phyloP scores from a whole-genome alignment of 2,797 vertebrate species.

The Allobates femoralis region DNA sequence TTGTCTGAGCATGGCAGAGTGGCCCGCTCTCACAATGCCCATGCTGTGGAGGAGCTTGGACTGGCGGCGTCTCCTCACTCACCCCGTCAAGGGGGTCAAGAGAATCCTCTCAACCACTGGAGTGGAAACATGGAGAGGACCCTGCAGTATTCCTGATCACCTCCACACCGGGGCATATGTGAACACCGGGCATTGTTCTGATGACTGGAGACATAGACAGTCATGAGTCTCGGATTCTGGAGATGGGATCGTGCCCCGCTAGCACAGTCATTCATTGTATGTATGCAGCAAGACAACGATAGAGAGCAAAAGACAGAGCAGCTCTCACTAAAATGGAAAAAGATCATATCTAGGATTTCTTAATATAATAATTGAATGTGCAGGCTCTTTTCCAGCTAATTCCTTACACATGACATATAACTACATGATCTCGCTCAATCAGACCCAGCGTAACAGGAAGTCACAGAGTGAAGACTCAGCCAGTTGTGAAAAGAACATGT shows the following conservation, averaged over 20 bases:
- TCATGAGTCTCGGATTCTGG: slow-evolving; percentile 75
- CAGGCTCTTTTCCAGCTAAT: too few species aligned
- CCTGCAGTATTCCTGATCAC: slow-evolving; percentile 69
- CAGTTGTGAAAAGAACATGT: slow-evolving; percentile 38
- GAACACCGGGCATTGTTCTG: slow-evolving; percentile 92
- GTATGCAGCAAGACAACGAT: neutral
- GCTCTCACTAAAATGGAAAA: too few species aligned
- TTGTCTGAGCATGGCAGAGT: slow-evolving; percentile 83
- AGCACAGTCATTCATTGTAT: neutral
- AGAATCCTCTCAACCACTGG: slow-evolving; percentile 98
- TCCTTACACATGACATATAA: too few species aligned
- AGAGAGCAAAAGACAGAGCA: neutral
- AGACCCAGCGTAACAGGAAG: slow-evolving; percentile 36
- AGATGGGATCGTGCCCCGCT: neutral
- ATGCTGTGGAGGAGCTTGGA: slow-evolving; percentile 84
- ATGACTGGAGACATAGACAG: slow-evolving; percentile 82
- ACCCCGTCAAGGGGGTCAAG: slow-evolving; percentile 82
- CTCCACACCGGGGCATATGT: slow-evolving; percentile 83
- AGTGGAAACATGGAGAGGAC: slow-evolving; percentile 97
- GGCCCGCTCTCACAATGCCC: slow-evolving; percentile 90
- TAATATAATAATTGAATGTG: too few species aligned
- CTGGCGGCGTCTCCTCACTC: slow-evolving; percentile 86
- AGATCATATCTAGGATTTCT: too few species aligned
- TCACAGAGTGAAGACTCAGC: slow-evolving; percentile 47
- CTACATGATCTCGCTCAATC: neutral